A percentile compares a stretch with the other conserved stretches of the same genome.
Conservation (phyloP, 2,888 invertebrate species). For the Hybos culiciformis region DNA sequence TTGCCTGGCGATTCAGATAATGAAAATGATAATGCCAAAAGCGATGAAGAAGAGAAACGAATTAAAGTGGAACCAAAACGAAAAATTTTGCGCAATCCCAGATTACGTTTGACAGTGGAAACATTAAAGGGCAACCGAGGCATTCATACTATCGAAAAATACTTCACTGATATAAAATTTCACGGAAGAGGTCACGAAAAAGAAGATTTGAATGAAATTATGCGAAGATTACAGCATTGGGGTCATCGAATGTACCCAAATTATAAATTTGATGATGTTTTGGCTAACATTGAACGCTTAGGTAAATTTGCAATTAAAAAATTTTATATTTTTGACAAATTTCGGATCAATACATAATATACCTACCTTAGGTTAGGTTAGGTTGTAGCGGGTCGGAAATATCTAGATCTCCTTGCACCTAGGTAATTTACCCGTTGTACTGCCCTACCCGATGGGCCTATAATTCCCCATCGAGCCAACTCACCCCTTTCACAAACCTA, state of each 20-base stretch:
- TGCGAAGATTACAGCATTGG: slow-evolving; percentile 86
- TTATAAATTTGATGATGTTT: slow-evolving; percentile 73
- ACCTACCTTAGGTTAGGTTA: too few relatives aligned
- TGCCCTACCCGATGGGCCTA: too few relatives aligned
- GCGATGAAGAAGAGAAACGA: slow-evolving; percentile 30
- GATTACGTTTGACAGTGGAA: slow-evolving; percentile 52
- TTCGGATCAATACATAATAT: too few relatives aligned
- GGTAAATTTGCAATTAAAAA: too few relatives aligned
- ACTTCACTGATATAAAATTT: slow-evolving; percentile 70
- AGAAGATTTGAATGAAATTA: slow-evolving; percentile 62
- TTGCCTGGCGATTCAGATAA: slow-evolving; percentile 38
- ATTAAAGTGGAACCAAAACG: slow-evolving; percentile 39
- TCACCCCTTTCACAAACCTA: too few relatives aligned
- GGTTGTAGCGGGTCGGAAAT: too few relatives aligned
- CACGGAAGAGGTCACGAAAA: slow-evolving; percentile 67
- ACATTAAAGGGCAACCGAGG: slow-evolving; percentile 63
- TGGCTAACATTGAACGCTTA: slow-evolving; percentile 59
- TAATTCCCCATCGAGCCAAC: too few relatives aligned
- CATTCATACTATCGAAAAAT: slow-evolving; percentile 60
- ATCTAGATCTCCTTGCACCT: too few relatives aligned
- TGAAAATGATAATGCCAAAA: slow-evolving; percentile 26
- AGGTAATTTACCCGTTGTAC: too few relatives aligned
- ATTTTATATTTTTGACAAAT: too few relatives aligned
- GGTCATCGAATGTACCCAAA: slow-evolving; percentile 83
- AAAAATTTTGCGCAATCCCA: slow-evolving; percentile 47